Base-by-base conservation (phyloP, 1,140 invertebrate species). In the Papilio dardanus region DNA sequence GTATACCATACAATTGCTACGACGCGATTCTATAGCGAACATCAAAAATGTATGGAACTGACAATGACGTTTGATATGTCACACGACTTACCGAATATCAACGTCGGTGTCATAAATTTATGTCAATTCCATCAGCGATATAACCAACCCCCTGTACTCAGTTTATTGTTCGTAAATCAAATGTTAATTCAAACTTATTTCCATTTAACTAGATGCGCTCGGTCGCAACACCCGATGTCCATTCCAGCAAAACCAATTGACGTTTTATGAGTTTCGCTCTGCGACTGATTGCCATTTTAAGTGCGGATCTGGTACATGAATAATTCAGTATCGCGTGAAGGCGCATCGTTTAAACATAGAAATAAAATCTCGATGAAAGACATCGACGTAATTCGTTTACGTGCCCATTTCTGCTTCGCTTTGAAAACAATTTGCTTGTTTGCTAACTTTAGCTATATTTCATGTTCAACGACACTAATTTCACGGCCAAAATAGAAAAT, bases 231-330 rank as follows among this genome's bases (percentile, higher is more conserved):
- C 30, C 69, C 69, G 69, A 73, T 73, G 71, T 35, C 71, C 71
- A 35, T 73, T 73, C 28, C 71, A 50, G 78, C 68, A 80, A 82
- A 86, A 81, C 80, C 78, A 81, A 79, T 81, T 76, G 76, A 54
- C 77, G 78, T 82, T 85, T 86, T 84, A 86, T 84, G 83, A 84
- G 79, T 65, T 79, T 73, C 79, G 74, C 77, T 80, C 80, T 74
- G 71, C 78, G 79, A 87, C 83, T 86, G 84, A 88, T 86, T 86
- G 83, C 80, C 79, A 83, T 88, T 88, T 85, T 85, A 87, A 88
- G 82, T 84, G 82, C 78, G 86, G 81, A 84, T 83, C 83, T 85
- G 74, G 50, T 78, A 71, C 81, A 88, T 89, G 88, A 88, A 89
- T 89, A 79, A 88, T 89, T 89, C 87, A 88, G 65, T 79, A 84